Evolutionary conservation across 2,888 invertebrate genomes (phyloP).

Genomic region (Drosophila siamana): DNA sequence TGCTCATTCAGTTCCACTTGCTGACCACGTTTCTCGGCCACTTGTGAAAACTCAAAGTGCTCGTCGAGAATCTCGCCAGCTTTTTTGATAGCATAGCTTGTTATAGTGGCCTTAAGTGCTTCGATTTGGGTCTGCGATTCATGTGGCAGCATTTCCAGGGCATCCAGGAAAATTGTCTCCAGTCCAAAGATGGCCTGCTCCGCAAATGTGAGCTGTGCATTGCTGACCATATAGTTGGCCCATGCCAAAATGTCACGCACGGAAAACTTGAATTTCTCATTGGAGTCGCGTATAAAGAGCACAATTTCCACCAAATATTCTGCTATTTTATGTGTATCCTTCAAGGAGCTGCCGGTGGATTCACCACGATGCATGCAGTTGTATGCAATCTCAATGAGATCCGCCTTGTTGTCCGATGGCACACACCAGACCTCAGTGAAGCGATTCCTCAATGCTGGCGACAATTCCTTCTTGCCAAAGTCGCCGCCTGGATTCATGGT

Average conservation of each 20-base stretch:
- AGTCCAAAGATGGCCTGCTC: slow-evolving; percentile 96
- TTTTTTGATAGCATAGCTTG: slow-evolving; percentile 87
- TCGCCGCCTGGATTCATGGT: slow-evolving; percentile 99
- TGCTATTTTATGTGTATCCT: slow-evolving; percentile 87
- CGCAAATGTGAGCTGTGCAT: slow-evolving; percentile 75
- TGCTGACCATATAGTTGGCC: slow-evolving; percentile 92
- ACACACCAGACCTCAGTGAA: slow-evolving; percentile 99
- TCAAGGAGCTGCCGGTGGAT: slow-evolving; percentile 84
- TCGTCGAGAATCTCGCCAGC: slow-evolving; percentile 85
- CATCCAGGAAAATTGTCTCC: slow-evolving; percentile 95
- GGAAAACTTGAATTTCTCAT: slow-evolving; percentile 93
- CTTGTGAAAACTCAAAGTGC: slow-evolving; percentile 81
- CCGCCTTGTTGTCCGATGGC: slow-evolving; percentile 89
- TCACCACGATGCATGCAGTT: slow-evolving; percentile 88
- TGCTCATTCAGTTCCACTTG: slow-evolving; percentile 53
- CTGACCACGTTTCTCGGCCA: slow-evolving; percentile 84
- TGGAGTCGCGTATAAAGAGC: slow-evolving; percentile 91
- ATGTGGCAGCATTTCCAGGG: slow-evolving; percentile 92
- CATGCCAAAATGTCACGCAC: slow-evolving; percentile 97
- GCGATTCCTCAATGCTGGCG: slow-evolving; percentile 97
- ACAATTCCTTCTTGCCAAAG: slow-evolving; percentile 99
- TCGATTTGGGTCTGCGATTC: slow-evolving; percentile 87
- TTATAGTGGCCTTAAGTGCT: slow-evolving; percentile 86
- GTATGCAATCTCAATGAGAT: slow-evolving; percentile 92
- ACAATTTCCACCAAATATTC: slow-evolving; percentile 92